Conservation (phyloP, 2,797 vertebrate genomes). For the Hypotaenidia philippensis region DNA sequence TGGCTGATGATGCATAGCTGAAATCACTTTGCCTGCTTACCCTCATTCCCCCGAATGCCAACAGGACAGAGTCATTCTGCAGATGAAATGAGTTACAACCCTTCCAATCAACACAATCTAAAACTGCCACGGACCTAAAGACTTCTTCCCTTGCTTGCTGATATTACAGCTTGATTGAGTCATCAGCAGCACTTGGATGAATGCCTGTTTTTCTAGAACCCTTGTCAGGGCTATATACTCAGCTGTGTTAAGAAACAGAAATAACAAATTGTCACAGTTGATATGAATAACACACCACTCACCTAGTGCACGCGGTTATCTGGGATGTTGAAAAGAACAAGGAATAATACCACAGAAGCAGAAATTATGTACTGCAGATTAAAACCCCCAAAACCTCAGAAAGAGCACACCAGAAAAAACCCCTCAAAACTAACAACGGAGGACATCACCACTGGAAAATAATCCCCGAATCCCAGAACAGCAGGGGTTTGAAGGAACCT, state of each 20-base stretch:
- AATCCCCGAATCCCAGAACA: no score
- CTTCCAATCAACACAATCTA: constrained; percentile 10
- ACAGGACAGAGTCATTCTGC: constrained; percentile 20
- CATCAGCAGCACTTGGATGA: not conserved
- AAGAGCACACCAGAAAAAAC: not conserved
- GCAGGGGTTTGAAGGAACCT: no score
- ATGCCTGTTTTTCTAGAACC: not conserved
- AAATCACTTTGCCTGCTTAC: constrained; percentile 20
- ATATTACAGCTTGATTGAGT: constrained; percentile 21
- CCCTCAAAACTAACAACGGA: fast-evolving
- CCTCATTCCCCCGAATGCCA: not conserved
- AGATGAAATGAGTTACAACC: constrained; percentile 48
- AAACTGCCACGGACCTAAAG: constrained; percentile 1
- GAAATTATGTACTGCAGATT: not conserved
- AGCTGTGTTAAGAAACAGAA: not conserved
- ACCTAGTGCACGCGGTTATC: not conserved
- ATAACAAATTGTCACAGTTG: not conserved
- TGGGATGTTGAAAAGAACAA: not conserved
- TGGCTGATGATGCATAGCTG: not conserved
- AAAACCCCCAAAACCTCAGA: not conserved
- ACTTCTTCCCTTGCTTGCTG: constrained; percentile 5
- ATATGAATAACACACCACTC: not conserved
- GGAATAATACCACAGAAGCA: not conserved
- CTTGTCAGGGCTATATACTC: not conserved
- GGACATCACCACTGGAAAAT: not conserved